Evolutionary conservation across 2,113 vertebrate species (phyloP).

Genomic region (Grantiella picta): DNA sequence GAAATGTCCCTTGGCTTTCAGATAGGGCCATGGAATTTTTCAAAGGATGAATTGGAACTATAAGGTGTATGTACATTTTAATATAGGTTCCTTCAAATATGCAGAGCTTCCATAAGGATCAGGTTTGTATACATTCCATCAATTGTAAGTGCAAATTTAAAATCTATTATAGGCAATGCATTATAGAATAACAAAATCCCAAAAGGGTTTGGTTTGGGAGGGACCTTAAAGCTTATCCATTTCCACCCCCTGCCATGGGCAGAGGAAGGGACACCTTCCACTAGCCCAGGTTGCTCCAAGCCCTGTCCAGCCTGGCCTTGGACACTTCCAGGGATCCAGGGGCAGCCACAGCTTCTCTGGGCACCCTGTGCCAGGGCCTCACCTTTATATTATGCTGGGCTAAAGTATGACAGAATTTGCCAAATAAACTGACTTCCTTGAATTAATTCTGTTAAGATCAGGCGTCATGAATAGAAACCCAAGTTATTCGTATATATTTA

Average conservation of each 20-base stretch:
- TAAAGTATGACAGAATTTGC: not conserved
- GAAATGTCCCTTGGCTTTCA: constrained; percentile 7
- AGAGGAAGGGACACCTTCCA: not conserved
- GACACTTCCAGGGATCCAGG: not conserved
- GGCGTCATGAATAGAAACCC: not conserved
- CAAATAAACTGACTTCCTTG: not conserved
- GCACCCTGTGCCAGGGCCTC: not conserved
- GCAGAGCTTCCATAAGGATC: not conserved
- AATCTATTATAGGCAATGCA: not conserved
- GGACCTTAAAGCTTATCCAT: not conserved
- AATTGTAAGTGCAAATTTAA: not conserved
- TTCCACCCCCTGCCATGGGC: not conserved
- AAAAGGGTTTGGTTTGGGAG: not conserved
- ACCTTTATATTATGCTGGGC: not conserved
- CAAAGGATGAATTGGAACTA: not conserved
- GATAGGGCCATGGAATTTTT: not conserved
- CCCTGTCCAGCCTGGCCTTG: not conserved
- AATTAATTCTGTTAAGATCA: not conserved
- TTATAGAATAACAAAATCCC: not conserved
- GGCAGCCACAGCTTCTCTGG: not conserved
- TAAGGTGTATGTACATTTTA: not conserved
- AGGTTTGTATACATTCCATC: not conserved
- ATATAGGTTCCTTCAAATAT: not conserved
- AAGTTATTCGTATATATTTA: not conserved
- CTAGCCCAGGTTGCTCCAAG: not conserved